A percentile compares a stretch with the other conserved stretches of the same genome.
Evolutionary conservation across 2,888 invertebrate species (phyloP).

Genomic region (Cryptus armator): DNA sequence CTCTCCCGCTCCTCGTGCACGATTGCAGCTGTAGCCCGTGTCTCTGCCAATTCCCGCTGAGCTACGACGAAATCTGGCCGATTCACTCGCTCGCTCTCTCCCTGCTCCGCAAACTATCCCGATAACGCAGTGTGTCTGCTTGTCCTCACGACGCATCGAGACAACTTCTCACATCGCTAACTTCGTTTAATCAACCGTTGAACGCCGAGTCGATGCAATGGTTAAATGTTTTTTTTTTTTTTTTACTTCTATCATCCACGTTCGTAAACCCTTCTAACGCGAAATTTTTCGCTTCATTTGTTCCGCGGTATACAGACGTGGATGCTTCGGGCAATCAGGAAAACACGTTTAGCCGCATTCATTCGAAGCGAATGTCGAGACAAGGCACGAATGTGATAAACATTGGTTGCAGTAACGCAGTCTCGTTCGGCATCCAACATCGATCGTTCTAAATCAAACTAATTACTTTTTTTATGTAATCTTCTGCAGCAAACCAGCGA

Average conservation of each 20-base stretch:
- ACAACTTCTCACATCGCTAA: slow-evolving; percentile 4
- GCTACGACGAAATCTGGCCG: slow-evolving; percentile 44
- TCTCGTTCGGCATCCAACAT: not conserved
- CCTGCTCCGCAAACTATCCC: not conserved
- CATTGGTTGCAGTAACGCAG: too few species aligned
- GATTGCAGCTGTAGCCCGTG: slow-evolving; percentile 47
- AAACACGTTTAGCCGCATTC: too few species aligned
- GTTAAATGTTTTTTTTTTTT: slow-evolving; percentile 4
- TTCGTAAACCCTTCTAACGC: not conserved
- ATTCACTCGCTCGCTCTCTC: slow-evolving; percentile 17
- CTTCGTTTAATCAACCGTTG: slow-evolving; percentile 28
- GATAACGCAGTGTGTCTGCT: not conserved
- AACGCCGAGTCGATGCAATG: not conserved
- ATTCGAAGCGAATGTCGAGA: too few species aligned
- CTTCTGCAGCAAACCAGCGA: not conserved
- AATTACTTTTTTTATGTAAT: not conserved
- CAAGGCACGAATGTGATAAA: too few species aligned
- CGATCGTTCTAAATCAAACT: not conserved
- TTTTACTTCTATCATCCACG: not conserved
- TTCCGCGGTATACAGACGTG: not conserved
- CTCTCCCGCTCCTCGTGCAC: slow-evolving; percentile 9
- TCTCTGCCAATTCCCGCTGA: slow-evolving; percentile 52
- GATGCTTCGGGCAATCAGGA: not conserved
- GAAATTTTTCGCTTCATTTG: not conserved
- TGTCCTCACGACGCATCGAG: slow-evolving; percentile 13